A percentile compares a stretch with the other conserved stretches of the same genome.
Evolutionary conservation across 2,888 invertebrate genomes (phyloP).

Genomic region (Lasioglossum figueresi): DNA sequence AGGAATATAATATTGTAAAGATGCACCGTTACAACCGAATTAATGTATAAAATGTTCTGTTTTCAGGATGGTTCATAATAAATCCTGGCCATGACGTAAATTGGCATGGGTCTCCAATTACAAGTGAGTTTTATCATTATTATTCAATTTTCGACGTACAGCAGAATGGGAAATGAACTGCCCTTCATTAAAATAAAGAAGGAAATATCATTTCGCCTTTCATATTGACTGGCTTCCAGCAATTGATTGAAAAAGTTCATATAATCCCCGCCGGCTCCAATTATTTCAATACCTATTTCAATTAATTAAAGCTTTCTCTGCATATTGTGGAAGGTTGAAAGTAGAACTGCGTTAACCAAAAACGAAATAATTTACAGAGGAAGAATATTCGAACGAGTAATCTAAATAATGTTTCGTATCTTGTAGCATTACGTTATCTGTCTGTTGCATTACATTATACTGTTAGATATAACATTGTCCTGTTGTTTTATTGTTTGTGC

Average conservation of each 20-base stretch:
- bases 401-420: neutral
- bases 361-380: neutral
- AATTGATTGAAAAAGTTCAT: constrained; percentile 1
- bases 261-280: neutral
- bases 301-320: neutral
- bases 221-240: neutral
- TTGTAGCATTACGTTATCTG: neutral
- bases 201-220: neutral
- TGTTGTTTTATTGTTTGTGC: neutral
- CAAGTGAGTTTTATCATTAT: constrained; percentile 3
- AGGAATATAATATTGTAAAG: neutral
- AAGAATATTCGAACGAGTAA: neutral
- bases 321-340: neutral
- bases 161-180: neutral
- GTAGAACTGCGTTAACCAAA: neutral
- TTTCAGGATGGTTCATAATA: neutral
- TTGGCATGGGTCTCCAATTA: neutral
- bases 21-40: neutral
- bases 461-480: no score
- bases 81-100: neutral
- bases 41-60: neutral
- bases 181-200: neutral
- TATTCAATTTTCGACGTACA: neutral
- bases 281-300: neutral
- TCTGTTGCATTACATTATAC: no score